Conservation (phyloP, 1,140 invertebrate genomes). For the Pentalonia nigronervosa region DNA sequence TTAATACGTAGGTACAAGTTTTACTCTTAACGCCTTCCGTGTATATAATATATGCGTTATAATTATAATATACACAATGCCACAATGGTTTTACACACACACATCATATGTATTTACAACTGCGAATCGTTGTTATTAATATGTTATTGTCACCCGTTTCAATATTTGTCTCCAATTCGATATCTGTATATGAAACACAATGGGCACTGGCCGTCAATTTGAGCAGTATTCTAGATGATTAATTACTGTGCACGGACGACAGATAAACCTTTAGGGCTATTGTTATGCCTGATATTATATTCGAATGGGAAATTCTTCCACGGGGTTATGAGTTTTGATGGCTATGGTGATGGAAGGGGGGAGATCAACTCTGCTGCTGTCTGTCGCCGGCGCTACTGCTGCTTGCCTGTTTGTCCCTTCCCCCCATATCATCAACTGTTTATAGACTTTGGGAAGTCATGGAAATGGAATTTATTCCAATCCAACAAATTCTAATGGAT, state of each 20-base stretch:
- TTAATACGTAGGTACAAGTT: not conserved
- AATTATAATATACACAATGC: not conserved
- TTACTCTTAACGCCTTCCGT: not conserved
- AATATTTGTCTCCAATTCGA: not conserved
- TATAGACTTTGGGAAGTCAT: not conserved
- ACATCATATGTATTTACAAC: not conserved
- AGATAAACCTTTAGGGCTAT: slow-evolving; percentile 31
- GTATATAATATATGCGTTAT: not conserved
- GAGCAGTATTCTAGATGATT: not conserved
- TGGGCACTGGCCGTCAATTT: not conserved
- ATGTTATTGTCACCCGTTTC: not conserved
- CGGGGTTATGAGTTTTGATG: slow-evolving; percentile 11
- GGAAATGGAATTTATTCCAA: slow-evolving; percentile 49
- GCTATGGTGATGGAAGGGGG: not conserved
- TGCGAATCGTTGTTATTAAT: not conserved
- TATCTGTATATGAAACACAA: not conserved
- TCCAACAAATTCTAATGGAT: slow-evolving; percentile 47
- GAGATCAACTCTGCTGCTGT: not conserved
- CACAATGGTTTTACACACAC: not conserved
- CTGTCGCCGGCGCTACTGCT: not conserved
- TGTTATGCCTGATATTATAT: slow-evolving; percentile 41
- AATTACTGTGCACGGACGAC: slow-evolving; percentile 20
- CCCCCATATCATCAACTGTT: not conserved
- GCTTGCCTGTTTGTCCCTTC: not conserved
- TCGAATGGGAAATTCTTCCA: not conserved